These are phyloP conservation scores for Bellardia pandia DNA, from an alignment of 2,888 invertebrate species.

Conservation along the genomic window DNA sequence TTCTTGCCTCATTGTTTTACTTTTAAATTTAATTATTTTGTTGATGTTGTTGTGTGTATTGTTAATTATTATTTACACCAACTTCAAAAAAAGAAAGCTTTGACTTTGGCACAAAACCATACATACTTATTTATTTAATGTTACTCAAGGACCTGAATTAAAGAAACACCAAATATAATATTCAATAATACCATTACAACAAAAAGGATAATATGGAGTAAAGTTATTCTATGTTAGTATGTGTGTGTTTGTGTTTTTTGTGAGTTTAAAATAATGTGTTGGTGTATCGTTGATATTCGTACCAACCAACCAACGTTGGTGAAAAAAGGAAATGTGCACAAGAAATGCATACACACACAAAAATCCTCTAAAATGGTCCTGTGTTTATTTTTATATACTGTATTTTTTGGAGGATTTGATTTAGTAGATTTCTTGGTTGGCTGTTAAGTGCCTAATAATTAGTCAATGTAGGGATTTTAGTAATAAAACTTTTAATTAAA, in stretches of 20 bases:
- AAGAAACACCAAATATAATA: conserved; percentile 39
- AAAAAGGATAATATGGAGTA: conserved; percentile 37
- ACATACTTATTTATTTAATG: conserved; percentile 43
- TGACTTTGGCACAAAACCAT: conserved; percentile 66
- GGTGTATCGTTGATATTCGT: conserved; percentile 44
- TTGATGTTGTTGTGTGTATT: conserved; percentile 13
- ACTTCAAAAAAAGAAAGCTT: conserved; percentile 57
- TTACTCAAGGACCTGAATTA: conserved; percentile 62
- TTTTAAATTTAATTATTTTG: conserved; percentile 42
- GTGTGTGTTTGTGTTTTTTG: not conserved
- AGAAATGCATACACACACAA: conserved; percentile 66
- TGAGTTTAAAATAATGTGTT: conserved; percentile 19
- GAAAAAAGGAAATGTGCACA: conserved; percentile 57
- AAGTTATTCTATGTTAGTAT: conserved; percentile 4
- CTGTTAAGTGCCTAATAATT: not conserved
- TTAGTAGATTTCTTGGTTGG: not conserved
- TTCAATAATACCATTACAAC: conserved; percentile 45
- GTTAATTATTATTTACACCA: conserved; percentile 55
- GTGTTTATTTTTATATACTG: conserved; percentile 17
- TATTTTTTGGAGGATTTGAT: not conserved
- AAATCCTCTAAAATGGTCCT: conserved; percentile 26
- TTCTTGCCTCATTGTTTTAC: conserved; percentile 34
- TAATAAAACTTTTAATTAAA: not conserved
- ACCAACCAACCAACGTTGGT: not conserved
- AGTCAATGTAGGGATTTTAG: not conserved